Evolutionary conservation across 2,888 invertebrate genomes (phyloP).

Genomic region (Sipha maydis): DNA sequence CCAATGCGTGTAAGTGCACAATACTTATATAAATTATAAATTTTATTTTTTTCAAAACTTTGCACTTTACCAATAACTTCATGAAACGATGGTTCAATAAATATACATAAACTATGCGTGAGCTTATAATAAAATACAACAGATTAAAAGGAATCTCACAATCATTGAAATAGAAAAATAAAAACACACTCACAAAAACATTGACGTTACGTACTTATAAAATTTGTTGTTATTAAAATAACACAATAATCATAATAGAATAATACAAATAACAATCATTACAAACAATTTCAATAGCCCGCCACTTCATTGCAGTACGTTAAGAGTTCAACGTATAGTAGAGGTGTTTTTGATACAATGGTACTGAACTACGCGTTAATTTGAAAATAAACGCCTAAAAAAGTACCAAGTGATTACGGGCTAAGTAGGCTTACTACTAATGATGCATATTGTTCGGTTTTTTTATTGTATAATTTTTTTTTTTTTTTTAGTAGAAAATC

Average conservation of each 20-base stretch:
- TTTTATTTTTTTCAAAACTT: too few species aligned
- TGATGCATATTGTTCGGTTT: constrained; percentile 53
- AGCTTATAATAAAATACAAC: background rate
- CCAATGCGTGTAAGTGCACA: too few species aligned
- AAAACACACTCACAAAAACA: background rate
- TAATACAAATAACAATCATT: constrained; percentile 33
- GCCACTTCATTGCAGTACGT: constrained; percentile 23
- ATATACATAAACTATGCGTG: background rate
- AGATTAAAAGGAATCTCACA: background rate
- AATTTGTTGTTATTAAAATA: constrained; percentile 25
- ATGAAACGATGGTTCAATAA: too few species aligned
- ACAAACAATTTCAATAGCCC: constrained; percentile 37
- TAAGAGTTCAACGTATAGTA: constrained; percentile 9
- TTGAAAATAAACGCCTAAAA: constrained; percentile 52
- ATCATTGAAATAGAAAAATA: constrained; percentile 13
- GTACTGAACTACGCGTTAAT: constrained; percentile 41
- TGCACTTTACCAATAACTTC: too few species aligned
- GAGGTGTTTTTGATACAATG: constrained; percentile 48
- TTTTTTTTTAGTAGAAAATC: constrained; percentile 13
- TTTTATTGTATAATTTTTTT: constrained; percentile 14
- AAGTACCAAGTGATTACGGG: constrained; percentile 35
- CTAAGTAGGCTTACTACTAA: constrained; percentile 54
- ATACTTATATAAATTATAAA: too few species aligned
- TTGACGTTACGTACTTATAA: constrained; percentile 26
- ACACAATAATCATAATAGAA: constrained; percentile 13